phyloP scores from a whole-genome alignment of 2,888 invertebrate genomes.

The Aphrophora alni region DNA sequence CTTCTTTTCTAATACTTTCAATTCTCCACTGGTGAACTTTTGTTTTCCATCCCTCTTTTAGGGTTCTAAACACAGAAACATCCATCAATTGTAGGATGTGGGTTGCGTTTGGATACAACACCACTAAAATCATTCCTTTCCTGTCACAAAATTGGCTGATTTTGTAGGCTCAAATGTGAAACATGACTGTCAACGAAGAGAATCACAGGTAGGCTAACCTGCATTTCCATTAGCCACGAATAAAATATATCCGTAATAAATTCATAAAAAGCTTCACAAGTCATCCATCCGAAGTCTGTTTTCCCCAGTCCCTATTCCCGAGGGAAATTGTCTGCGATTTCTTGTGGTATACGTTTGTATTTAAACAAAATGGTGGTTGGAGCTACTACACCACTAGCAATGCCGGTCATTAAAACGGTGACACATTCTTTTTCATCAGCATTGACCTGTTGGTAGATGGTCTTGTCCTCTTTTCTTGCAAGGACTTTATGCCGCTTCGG shows the following conservation, averaged over 20 bases:
- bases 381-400: too few species aligned
- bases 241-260: slow-evolving; percentile 50
- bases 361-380: slow-evolving; percentile 40
- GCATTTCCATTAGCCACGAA: slow-evolving; percentile 46
- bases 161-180: slow-evolving; percentile 48
- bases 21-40: slow-evolving; percentile 40
- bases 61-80: slow-evolving; percentile 17
- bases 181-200: slow-evolving; percentile 51
- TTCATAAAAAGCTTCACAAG: slow-evolving; percentile 50
- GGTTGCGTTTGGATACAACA: slow-evolving; percentile 48
- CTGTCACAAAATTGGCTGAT: slow-evolving; percentile 49
- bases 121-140: slow-evolving; percentile 48
- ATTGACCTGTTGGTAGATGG: slow-evolving; percentile 49
- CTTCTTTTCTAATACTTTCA: slow-evolving; percentile 15
- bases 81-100: slow-evolving; percentile 48
- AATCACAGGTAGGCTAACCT: slow-evolving; percentile 48
- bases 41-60: slow-evolving; percentile 30
- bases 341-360: slow-evolving; percentile 42
- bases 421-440: slow-evolving; percentile 53
- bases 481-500: slow-evolving; percentile 43
- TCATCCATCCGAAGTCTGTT: slow-evolving; percentile 52
- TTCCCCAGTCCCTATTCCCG: slow-evolving; percentile 50
- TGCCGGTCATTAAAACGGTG: slow-evolving; percentile 48
- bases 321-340: slow-evolving; percentile 44
- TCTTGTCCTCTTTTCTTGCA: slow-evolving; percentile 49